A percentile compares a stretch with the other conserved stretches of the same genome.
These are phyloP conservation scores for Sinocyclocheilus anophthalmus DNA, from an alignment of 2,113 vertebrate species.

Conservation along the genomic window DNA sequence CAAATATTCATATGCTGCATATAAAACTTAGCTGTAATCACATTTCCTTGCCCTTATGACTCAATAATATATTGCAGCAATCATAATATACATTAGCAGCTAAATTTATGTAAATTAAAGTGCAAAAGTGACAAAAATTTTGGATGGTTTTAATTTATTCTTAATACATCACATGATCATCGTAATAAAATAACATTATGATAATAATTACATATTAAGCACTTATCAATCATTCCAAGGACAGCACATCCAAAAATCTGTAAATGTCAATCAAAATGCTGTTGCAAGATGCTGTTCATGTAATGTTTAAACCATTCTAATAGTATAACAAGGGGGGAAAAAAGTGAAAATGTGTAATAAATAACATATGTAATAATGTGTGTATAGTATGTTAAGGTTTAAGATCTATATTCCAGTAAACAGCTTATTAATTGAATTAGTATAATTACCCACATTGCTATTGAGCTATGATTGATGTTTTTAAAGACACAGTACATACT, in stretches of 20 bases:
- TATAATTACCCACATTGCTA: background rate
- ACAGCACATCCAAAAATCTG: background rate
- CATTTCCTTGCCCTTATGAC: no score
- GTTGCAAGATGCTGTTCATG: background rate
- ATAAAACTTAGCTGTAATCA: no score
- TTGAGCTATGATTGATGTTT: background rate
- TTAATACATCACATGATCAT: background rate
- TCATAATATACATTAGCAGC: background rate
- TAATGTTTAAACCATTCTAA: background rate
- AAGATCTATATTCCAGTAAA: background rate
- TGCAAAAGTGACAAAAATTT: background rate
- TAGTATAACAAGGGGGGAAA: background rate
- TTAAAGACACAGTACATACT: background rate
- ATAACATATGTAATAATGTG: background rate
- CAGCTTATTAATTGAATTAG: background rate
- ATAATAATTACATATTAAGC: background rate
- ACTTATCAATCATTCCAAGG: background rate
- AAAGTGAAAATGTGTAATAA: background rate
- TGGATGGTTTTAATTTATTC: background rate
- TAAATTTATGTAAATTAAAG: background rate
- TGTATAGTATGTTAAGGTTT: background rate
- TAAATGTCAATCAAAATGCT: slow-evolving; percentile 7
- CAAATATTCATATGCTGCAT: no score
- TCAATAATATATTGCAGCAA: no score
- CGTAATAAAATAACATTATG: slow-evolving; percentile 11